Conservation (phyloP, 2,797 vertebrate species). For the Phylloscopus collybita region DNA sequence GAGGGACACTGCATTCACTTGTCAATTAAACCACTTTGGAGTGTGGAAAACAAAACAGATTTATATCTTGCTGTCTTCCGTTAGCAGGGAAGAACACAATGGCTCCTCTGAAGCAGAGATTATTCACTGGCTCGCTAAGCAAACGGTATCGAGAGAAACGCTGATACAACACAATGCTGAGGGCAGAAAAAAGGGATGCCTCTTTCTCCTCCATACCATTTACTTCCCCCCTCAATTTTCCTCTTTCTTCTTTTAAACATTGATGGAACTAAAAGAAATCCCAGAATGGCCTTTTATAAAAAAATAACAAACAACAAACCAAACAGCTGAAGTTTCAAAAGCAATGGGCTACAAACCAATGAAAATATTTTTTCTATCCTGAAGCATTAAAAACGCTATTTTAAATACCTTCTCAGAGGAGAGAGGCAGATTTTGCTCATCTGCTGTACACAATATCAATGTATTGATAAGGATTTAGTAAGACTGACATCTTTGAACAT, state of each 20-base stretch:
- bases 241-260: background rate
- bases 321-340: conserved; percentile 14
- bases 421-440: background rate
- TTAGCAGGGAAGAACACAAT: background rate
- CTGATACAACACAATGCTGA: background rate
- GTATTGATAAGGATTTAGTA: conserved; percentile 25
- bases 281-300: background rate
- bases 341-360: background rate
- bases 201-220: background rate
- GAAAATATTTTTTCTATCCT: conserved; percentile 6
- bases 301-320: background rate
- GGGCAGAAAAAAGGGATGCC: background rate
- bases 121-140: background rate
- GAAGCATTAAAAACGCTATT: background rate
- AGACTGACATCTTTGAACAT: conserved; percentile 24
- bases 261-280: background rate
- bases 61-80: background rate
- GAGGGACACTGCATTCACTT: background rate
- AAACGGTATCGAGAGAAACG: background rate
- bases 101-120: background rate
- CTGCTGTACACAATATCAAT: background rate
- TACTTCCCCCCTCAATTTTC: background rate
- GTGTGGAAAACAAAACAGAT: background rate
- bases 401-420: background rate
- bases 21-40: background rate